phyloP scores from a whole-genome alignment of 1,140 invertebrate genomes.

The Sycophila sp. region DNA sequence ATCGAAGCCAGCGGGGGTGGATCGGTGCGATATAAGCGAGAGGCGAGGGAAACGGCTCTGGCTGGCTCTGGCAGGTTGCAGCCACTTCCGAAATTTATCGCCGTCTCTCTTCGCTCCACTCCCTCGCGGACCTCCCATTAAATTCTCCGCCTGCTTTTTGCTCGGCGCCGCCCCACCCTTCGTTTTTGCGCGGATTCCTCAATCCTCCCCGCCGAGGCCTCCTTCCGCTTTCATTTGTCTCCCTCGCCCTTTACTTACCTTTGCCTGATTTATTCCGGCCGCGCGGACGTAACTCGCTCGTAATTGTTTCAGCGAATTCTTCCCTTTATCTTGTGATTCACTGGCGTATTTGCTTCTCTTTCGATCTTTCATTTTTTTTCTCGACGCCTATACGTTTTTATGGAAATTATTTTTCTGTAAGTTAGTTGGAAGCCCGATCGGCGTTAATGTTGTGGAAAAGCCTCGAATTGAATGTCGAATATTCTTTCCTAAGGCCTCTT shows the following conservation, averaged over 20 bases:
- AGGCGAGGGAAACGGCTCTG: background rate
- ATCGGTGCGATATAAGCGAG: no score
- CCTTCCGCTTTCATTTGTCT: background rate
- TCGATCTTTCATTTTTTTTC: no score
- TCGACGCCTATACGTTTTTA: no score
- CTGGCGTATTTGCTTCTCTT: no score
- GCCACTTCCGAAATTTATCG: constrained; percentile 32
- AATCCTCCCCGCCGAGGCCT: background rate
- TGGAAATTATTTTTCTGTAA: background rate
- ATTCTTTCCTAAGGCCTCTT: no score
- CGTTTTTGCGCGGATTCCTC: background rate
- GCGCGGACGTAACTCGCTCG: no score
- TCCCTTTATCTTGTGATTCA: no score
- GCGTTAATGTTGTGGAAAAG: no score
- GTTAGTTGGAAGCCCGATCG: no score
- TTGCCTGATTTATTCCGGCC: background rate
- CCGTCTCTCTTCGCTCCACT: no score
- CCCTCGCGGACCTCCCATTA: background rate
- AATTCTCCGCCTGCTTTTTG: constrained; percentile 27
- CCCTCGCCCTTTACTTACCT: background rate
- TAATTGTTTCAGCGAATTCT: no score
- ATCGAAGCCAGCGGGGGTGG: constrained; percentile 2
- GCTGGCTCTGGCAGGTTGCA: constrained; percentile 22
- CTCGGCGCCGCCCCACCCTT: constrained; percentile 1
- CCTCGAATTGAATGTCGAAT: no score